Evolutionary conservation across 2,797 vertebrate species (phyloP), one percentile per base, ranked within the genome.

Genomic region (Clarias fuscus): DNA sequence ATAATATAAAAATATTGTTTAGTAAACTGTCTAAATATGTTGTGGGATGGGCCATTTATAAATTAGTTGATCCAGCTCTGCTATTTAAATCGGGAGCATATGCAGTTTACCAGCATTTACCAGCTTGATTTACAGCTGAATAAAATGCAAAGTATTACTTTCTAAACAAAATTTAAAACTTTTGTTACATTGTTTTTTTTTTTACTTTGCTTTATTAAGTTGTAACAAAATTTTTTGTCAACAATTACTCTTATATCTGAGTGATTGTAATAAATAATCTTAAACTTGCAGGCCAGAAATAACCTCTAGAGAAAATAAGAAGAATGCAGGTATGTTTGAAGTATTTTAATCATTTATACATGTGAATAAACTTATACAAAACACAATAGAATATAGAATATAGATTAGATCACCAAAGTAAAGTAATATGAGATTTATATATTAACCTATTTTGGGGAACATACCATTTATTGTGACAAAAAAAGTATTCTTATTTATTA

Each of bases 271-370:
- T 48, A 56, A 17, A 33, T 20, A 40, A 22, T 84, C 59, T 56
- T 24, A 11, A 37, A 30, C 58, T 14, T 84, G 24, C 18, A 86
- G 85, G 24, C 7, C 40, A 43, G 7, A 43, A 7, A 43, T 43
- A 43, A 43, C 40, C 40, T 40, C 40, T 40, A 40, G 40, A 33
- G 24, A 20, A 56, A 15, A 61, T 30, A 83, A 62, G 14, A 33
- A 78, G 64, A 84, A 70, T 27, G 40, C 65, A 87, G 67, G 86
- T 87, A 84, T 7, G 82, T 40, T 40, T 40, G 4, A 40, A 40
- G 82, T 37, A 8, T 10, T 59, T 33, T 11, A 75, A 24, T 73
- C 1, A 72, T 43, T 43, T 75, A 53, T 53, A 73, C 24, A 48
- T n/a, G 20, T 72, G 30, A 20, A 20, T 37, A 18, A 71, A 71